Evolutionary conservation across 2,888 invertebrate species (phyloP), one percentile per base, ranked within the genome.

Genomic region (Lasioglossum calceatum): DNA sequence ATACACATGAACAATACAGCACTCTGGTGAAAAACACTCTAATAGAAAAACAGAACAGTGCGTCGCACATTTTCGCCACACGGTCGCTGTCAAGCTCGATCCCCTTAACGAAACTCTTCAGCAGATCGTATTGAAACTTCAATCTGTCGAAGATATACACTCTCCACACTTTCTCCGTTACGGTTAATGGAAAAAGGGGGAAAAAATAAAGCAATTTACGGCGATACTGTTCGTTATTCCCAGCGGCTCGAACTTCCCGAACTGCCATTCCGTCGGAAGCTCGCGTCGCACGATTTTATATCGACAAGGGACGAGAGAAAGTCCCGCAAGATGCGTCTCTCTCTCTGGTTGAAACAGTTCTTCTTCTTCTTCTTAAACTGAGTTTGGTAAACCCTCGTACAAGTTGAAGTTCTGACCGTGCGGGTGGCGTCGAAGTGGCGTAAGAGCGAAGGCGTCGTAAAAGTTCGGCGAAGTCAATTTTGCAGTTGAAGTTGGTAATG

Each of bases 401-500:
- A 94, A 94, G 94, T 93, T 93, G 92, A 94, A 94, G 94, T 94
- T 94, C 90, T 90, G 93, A 94, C 92, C 92, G 92, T 92, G 91
- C 91, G 92, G 89, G 92, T 89, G 91, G 91, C 92, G 90, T 93
- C 92, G 90, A 90, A 91, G 89, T 89, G 90, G 87, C 87, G 92
- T 89, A 92, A 93, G 91, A 93, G 89, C 88, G 91, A 91, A 93
- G 93, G 92, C 93, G 92, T 93, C 94, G 94, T 94, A 94, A 95
- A 95, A 95, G 94, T 95, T 95, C 93, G 92, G 86, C 92, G 92
- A 94, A 95, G 95, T 95, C 95, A 94, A 95, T 95, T 95, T 95
- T 95, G 95, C 94, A 94, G 95, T 94, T 94, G 92, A 94, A 95
- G 94, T 95, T 95, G 94, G 94, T 95, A 95, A 95, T 95, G 94